phyloP scores from a whole-genome alignment of 2,888 invertebrate genomes.

The Chrysodeixis includens region DNA sequence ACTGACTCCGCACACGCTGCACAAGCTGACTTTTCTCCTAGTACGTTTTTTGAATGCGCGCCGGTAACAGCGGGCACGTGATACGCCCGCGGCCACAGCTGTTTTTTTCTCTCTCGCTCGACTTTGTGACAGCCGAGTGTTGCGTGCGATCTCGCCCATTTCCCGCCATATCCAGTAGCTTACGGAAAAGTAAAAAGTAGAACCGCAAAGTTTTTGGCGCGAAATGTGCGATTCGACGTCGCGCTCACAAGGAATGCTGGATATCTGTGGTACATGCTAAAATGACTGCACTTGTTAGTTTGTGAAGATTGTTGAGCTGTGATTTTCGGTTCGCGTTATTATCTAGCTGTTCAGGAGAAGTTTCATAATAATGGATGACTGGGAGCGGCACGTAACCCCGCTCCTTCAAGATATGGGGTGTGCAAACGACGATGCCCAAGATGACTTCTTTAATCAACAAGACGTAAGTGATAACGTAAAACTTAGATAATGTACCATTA shows the following conservation, averaged over 20 bases:
- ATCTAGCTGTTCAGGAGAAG: slow-evolving; percentile 67
- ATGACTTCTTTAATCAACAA: slow-evolving; percentile 90
- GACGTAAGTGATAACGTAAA: slow-evolving; percentile 83
- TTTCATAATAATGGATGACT: slow-evolving; percentile 87
- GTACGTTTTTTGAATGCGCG: slow-evolving; percentile 86
- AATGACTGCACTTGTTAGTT: slow-evolving; percentile 73
- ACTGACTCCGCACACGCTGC: slow-evolving; percentile 81
- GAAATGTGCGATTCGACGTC: slow-evolving; percentile 73
- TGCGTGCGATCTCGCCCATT: slow-evolving; percentile 82
- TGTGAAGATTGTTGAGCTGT: slow-evolving; percentile 79
- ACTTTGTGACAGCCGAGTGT: slow-evolving; percentile 82
- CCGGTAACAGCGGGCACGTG: slow-evolving; percentile 86
- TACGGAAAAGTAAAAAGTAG: slow-evolving; percentile 71
- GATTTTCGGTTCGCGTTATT: slow-evolving; percentile 71
- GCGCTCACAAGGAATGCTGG: slow-evolving; percentile 60
- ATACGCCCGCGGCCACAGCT: slow-evolving; percentile 83
- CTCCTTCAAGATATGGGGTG: slow-evolving; percentile 90
- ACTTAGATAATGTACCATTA: slow-evolving; percentile 18
- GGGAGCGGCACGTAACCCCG: slow-evolving; percentile 90
- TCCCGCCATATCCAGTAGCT: slow-evolving; percentile 80
- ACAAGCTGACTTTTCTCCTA: slow-evolving; percentile 81
- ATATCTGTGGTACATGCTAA: slow-evolving; percentile 73
- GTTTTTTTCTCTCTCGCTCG: slow-evolving; percentile 86
- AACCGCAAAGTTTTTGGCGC: slow-evolving; percentile 84
- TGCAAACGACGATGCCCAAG: slow-evolving; percentile 87